Base-by-base conservation (phyloP, 2,113 vertebrate species). In the Mellivora capensis region DNA sequence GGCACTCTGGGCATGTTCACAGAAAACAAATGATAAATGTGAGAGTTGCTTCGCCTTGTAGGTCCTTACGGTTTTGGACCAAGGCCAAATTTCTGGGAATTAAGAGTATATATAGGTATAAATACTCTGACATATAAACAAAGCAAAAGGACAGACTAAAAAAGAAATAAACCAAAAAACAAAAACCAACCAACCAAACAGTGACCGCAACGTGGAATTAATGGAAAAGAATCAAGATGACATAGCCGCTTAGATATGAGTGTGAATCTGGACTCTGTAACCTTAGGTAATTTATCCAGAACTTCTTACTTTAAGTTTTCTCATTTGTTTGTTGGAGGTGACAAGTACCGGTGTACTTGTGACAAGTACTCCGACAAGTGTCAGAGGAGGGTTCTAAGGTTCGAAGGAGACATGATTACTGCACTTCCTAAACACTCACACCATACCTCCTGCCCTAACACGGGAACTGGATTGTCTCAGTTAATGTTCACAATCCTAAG, bases 331-430 rank as follows among this genome's bases (percentile, higher is more conserved):
- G 44, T 52, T 64, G 21, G 27, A 34, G 23, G n/a, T 34, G 29
- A 62, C 6, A 44, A 37, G 34, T 3, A 17, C 10, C 0, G 0
- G 27, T 21, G n/a, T n/a, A n/a, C n/a, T n/a, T n/a, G n/a, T n/a
- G n/a, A n/a, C n/a, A n/a, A n/a, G n/a, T n/a, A n/a, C n/a, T n/a
- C n/a, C n/a, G n/a, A n/a, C n/a, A n/a, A n/a, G n/a, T n/a, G 23
- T 61, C 3, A 4, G 13, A 59, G 64, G 29, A 49, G 31, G 4
- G 2, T 67, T 79, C 37, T 88, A 49, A 81, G 67, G 29, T 44
- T 89, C 42, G 54, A 10, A 13, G 5, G 13, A 10, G 5, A 64
- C 20, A 4, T 25, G 54, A 9, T 15, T 49, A 25, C 3, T 83
- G 52, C 67, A 7, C 27, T 61, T 77, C 62, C 23, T 61, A 52